These are phyloP conservation scores for Cistogaster globosa DNA, from an alignment of 2,888 invertebrate genomes.

Conservation along the genomic window DNA sequence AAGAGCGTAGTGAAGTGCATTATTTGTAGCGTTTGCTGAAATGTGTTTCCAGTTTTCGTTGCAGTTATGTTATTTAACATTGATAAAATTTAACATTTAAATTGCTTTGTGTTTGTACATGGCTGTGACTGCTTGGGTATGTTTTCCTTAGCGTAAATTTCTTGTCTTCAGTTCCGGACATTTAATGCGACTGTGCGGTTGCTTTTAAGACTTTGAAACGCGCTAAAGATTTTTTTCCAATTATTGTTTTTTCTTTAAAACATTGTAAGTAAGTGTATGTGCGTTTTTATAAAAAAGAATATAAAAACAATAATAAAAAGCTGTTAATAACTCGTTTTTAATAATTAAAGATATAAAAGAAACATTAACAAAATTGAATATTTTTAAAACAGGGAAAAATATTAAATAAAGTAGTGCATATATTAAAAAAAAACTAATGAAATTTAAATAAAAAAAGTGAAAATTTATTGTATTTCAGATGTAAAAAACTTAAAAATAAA, in stretches of 20 bases:
- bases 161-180: slow-evolving; percentile 74
- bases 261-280: slow-evolving; percentile 5
- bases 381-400: slow-evolving; percentile 17
- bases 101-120: slow-evolving; percentile 25
- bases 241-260: slow-evolving; percentile 67
- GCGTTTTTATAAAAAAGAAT: slow-evolving; percentile 28
- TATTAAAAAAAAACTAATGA: not conserved
- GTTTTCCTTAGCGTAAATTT: slow-evolving; percentile 63
- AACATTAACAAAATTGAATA: slow-evolving; percentile 11
- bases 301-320: slow-evolving; percentile 54
- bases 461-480: not conserved
- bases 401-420: not conserved
- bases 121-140: slow-evolving; percentile 46
- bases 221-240: slow-evolving; percentile 62
- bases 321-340: slow-evolving; percentile 57
- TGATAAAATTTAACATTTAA: slow-evolving; percentile 24
- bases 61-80: slow-evolving; percentile 54
- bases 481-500: not conserved
- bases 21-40: not conserved
- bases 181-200: slow-evolving; percentile 74
- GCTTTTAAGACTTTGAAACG: slow-evolving; percentile 58
- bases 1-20: slow-evolving; percentile 21
- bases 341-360: slow-evolving; percentile 21
- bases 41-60: not conserved
- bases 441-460: slow-evolving; percentile 2